phyloP scores from a whole-genome alignment of 1,140 invertebrate genomes.

The Procambarus virginalis region DNA sequence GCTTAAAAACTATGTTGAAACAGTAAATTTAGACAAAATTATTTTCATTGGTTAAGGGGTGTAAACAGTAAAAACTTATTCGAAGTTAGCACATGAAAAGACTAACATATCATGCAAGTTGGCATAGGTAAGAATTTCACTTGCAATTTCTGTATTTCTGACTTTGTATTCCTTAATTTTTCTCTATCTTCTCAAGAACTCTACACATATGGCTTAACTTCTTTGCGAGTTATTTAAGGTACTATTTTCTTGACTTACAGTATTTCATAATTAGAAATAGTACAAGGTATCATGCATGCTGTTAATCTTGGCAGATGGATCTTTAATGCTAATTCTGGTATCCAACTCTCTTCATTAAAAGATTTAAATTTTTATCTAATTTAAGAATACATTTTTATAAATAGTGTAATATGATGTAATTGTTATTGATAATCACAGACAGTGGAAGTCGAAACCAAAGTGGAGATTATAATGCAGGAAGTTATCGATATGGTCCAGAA shows the following conservation, averaged over 20 bases:
- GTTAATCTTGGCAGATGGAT: not conserved
- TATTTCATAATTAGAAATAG: not conserved
- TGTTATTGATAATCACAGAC: conserved; percentile 26
- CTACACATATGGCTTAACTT: not conserved
- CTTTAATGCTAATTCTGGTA: not conserved
- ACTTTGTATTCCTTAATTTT: not conserved
- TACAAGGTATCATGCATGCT: not conserved
- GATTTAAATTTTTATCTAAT: not conserved
- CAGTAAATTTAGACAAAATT: not conserved
- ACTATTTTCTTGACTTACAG: no score
- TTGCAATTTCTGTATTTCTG: conserved; percentile 5
- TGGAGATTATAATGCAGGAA: conserved; percentile 51
- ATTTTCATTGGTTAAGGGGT: not conserved
- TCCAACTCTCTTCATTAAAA: not conserved
- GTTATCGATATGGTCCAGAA: conserved; percentile 43
- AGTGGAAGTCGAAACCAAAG: conserved; percentile 58
- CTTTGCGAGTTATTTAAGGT: not conserved
- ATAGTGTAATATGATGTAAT: no score
- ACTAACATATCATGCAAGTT: conserved; percentile 19
- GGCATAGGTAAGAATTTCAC: conserved; percentile 7
- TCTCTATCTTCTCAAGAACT: not conserved
- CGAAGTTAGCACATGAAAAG: not conserved
- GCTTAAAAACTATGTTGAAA: not conserved
- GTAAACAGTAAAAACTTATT: not conserved
- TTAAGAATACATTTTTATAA: not conserved